phyloP scores from a whole-genome alignment of 2,113 vertebrate species.

The Pachycephala philippinensis region DNA sequence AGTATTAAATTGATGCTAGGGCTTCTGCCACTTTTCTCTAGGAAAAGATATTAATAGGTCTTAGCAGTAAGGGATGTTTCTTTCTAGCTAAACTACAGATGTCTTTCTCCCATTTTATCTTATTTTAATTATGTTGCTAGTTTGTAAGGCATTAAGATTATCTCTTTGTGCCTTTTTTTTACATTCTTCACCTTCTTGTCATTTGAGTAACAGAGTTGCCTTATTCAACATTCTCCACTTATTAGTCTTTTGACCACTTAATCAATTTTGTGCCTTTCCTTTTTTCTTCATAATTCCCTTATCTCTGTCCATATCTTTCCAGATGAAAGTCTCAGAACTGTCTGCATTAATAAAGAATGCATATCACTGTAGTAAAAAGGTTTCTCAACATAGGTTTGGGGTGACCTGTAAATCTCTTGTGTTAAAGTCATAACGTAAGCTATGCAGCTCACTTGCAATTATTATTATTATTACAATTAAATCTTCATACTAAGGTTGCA shows the following conservation, averaged over 20 bases:
- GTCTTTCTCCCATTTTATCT: not conserved
- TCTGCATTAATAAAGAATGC: constrained; percentile 17
- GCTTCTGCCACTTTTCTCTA: constrained; percentile 4
- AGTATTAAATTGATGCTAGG: constrained; percentile 43
- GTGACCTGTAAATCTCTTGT: not conserved
- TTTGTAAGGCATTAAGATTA: not conserved
- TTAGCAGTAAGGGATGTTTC: not conserved
- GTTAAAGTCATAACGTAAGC: not conserved
- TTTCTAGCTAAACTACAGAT: not conserved
- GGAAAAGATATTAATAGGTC: constrained; percentile 27
- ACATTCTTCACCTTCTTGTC: not conserved
- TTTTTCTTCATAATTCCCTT: not conserved
- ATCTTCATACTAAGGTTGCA: not conserved
- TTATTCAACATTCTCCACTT: not conserved
- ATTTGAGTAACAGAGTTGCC: not conserved
- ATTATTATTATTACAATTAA: not conserved
- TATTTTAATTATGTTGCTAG: not conserved
- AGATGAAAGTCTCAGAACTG: not conserved
- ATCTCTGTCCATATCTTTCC: not conserved
- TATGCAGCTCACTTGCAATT: not conserved
- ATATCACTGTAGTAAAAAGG: not conserved
- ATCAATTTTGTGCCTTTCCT: not conserved
- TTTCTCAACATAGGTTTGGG: not conserved
- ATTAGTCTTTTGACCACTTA: not conserved
- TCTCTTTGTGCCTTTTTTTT: not conserved